Base-by-base conservation (phyloP, 2,888 invertebrate species). In the Brenthis ino region DNA sequence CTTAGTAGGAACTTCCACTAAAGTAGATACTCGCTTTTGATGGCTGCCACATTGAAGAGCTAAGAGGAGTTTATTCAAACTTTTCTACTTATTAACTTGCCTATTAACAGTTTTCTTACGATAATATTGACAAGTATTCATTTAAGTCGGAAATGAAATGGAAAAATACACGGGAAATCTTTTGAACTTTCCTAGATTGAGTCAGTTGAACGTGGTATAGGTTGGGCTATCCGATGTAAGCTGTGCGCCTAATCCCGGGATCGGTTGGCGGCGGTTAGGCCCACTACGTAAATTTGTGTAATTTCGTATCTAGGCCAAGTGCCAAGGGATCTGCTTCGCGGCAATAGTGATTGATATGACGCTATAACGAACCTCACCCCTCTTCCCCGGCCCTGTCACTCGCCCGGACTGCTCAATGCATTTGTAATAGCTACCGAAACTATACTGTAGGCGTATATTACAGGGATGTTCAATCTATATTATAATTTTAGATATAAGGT, bases 301-400 rank as follows among this genome's bases (percentile, higher is more conserved):
- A 92, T 91, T 92, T 90, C 82, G 89, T 84, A 93, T 91, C 86
- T 87, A 91, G 92, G 92, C 90, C 91, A 91, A 91, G 90, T 91
- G 90, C 91, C 92, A 91, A 87, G 92, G 91, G 91, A 91, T 89
- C 86, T 87, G 84, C 84, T 84, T 82, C 84, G 82, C 84, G 84
- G 87, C 85, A 88, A 91, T 91, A 85, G 87, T 91, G 92, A 93
- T 93, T 91, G 91, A 92, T 93, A 91, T 89, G 88, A 90, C 83
- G 86, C 83, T 86, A 80, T 81, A 82, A 82, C 81, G 84, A 86
- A 80, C 80, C 85, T 84, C 82, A 86, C 81, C 74, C 69, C 70
- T 61, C 70, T 66, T 66, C 73, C 67, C 69, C 68, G 75, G 75
- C 79, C 78, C 79, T 82, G 84, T 86, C 85, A 82, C 79, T 77